Evolutionary conservation across 2,888 invertebrate genomes (phyloP).

Genomic region (Trissoscelio sp.): DNA sequence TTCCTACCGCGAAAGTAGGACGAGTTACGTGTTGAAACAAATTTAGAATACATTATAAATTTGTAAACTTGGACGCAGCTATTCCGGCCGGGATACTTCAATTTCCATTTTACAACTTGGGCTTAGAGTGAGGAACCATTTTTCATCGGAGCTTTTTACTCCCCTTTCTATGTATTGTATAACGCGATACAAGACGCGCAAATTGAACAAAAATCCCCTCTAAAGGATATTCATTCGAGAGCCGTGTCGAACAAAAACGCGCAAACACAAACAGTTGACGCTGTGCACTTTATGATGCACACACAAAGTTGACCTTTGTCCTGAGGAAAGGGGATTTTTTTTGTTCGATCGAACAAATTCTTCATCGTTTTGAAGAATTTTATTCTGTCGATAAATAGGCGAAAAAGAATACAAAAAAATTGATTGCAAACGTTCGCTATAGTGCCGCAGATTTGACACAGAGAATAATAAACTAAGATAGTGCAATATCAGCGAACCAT

Average conservation of each 20-base stretch:
- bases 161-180: conserved; percentile 47
- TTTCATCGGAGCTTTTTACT: conserved; percentile 52
- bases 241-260: conserved; percentile 7
- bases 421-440: conserved; percentile 15
- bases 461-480: conserved; percentile 30
- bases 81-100: conserved; percentile 93
- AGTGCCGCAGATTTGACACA: conserved; percentile 7
- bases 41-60: conserved; percentile 63
- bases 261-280: conserved; percentile 14
- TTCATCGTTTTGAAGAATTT: conserved; percentile 7
- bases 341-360: conserved; percentile 6
- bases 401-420: conserved; percentile 3
- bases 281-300: not conserved
- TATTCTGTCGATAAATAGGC: conserved; percentile 2
- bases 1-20: conserved; percentile 10
- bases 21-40: conserved; percentile 8
- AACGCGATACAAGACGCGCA: conserved; percentile 50
- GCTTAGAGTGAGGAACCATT: conserved; percentile 89
- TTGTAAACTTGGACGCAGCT: conserved; percentile 85
- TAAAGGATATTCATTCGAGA: conserved; percentile 13
- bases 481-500: conserved; percentile 37
- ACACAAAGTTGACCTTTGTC: conserved; percentile 19
- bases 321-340: conserved; percentile 29
- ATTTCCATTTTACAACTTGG: conserved; percentile 93
- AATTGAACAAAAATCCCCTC: conserved; percentile 60